These are phyloP conservation scores for Boleophthalmus pectinirostris DNA, from an alignment of 2,113 vertebrate species.

Conservation along the genomic window DNA sequence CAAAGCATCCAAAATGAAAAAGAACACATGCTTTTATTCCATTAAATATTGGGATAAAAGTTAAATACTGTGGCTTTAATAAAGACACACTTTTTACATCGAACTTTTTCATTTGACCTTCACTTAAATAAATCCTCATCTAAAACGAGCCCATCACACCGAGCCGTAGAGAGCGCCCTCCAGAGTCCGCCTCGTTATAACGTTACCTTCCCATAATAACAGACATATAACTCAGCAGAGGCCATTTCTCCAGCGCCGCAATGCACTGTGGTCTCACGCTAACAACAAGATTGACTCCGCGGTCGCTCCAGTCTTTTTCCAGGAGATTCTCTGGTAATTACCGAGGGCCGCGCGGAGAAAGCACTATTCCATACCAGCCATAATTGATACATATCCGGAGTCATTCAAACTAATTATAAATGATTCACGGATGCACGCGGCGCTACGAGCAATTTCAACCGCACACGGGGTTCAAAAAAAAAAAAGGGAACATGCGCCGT, in stretches of 20 bases:
- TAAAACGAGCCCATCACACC: neutral
- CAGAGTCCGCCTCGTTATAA: neutral
- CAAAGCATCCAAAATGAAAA: too few species aligned
- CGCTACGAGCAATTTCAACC: conserved; percentile 52
- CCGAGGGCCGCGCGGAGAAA: conserved; percentile 55
- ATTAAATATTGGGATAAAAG: too few species aligned
- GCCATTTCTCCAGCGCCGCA: conserved; percentile 27
- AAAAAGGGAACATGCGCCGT: conserved; percentile 49
- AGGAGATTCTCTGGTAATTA: conserved; percentile 48
- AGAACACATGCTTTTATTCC: too few species aligned
- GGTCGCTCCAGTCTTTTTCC: conserved; percentile 44
- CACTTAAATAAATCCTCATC: too few species aligned
- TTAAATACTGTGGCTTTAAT: too few species aligned
- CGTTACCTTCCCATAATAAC: conserved; percentile 28
- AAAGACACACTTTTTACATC: too few species aligned
- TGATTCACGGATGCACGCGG: conserved; percentile 49
- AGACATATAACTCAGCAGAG: conserved; percentile 20
- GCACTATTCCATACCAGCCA: conserved; percentile 53
- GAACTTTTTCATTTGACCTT: too few species aligned
- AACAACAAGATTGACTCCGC: conserved; percentile 28
- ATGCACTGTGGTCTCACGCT: conserved; percentile 44
- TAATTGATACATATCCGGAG: conserved; percentile 65
- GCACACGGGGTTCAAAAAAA: conserved; percentile 48
- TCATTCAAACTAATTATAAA: conserved; percentile 64
- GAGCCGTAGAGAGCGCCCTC: neutral